Percentiles rank a stretch among this genome's conserved stretches.
phyloP scores from a whole-genome alignment of 23 tunicate species.

The Ascidia mentula region DNA sequence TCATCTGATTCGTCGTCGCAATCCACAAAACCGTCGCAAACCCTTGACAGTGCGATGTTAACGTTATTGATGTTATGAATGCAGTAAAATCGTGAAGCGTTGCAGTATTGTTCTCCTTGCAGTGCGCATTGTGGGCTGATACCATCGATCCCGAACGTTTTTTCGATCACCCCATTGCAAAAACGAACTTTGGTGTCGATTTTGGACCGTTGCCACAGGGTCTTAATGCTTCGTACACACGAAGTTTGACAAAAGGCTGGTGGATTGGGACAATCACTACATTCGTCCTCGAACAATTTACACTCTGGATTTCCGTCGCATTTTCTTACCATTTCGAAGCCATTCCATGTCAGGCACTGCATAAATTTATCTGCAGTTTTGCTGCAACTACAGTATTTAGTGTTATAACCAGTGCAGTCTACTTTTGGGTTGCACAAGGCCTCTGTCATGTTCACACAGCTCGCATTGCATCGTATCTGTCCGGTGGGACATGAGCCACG shows the following conservation, averaged over 20 bases:
- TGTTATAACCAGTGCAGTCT: neutral
- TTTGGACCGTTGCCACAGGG: neutral
- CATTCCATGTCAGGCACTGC: neutral
- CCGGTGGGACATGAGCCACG: neutral
- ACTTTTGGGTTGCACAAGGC: neutral
- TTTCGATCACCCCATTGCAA: neutral
- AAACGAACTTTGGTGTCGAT: neutral
- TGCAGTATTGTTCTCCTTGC: neutral
- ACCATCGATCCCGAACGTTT: neutral
- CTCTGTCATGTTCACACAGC: neutral
- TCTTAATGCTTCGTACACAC: neutral
- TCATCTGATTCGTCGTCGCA: conserved; percentile 11
- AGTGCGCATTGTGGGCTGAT: neutral
- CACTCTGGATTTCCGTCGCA: neutral
- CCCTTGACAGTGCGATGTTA: too few relatives aligned
- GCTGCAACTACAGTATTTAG: neutral
- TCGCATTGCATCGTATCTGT: neutral
- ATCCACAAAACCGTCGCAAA: neutral
- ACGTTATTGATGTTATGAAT: too few relatives aligned
- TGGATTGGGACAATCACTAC: neutral
- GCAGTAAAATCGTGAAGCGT: conserved; percentile 1
- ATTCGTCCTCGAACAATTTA: neutral
- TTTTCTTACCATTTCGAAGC: neutral
- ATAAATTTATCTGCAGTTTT: neutral
- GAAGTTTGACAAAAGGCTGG: neutral